Evolutionary conservation across 2,113 vertebrate species (phyloP).

Genomic region (Microcebus ravelobensis): DNA sequence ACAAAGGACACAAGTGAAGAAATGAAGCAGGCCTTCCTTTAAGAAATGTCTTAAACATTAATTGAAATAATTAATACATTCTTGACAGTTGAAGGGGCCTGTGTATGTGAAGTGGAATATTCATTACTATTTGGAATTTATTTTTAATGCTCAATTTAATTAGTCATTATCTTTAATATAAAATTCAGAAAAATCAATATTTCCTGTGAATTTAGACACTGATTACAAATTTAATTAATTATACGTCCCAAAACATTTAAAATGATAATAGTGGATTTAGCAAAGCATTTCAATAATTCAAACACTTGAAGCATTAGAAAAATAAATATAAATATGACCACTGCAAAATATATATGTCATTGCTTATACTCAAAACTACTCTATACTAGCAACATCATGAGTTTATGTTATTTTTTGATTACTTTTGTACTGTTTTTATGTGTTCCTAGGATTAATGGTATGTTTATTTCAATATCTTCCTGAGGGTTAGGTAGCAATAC

Average conservation of each 20-base stretch:
- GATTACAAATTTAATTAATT: neutral
- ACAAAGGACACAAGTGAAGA: neutral
- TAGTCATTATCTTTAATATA: neutral
- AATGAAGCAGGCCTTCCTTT: neutral
- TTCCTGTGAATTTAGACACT: neutral
- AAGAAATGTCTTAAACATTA: neutral
- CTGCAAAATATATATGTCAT: neutral
- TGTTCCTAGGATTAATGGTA: neutral
- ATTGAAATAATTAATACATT: neutral
- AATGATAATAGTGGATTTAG: neutral
- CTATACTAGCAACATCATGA: neutral
- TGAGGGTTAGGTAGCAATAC: neutral
- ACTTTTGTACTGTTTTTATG: neutral
- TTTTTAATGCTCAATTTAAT: neutral
- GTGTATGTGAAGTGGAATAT: neutral
- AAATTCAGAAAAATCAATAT: neutral
- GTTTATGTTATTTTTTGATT: constrained; percentile 11
- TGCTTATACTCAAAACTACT: neutral
- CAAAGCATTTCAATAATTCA: neutral
- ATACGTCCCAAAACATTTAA: neutral
- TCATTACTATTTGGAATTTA: neutral
- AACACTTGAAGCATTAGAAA: neutral
- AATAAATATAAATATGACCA: neutral
- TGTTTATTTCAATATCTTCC: neutral
- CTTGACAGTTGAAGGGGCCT: neutral